These are phyloP conservation scores for Trimorus sp. DNA, from an alignment of 2,888 invertebrate genomes.

Conservation along the genomic window DNA sequence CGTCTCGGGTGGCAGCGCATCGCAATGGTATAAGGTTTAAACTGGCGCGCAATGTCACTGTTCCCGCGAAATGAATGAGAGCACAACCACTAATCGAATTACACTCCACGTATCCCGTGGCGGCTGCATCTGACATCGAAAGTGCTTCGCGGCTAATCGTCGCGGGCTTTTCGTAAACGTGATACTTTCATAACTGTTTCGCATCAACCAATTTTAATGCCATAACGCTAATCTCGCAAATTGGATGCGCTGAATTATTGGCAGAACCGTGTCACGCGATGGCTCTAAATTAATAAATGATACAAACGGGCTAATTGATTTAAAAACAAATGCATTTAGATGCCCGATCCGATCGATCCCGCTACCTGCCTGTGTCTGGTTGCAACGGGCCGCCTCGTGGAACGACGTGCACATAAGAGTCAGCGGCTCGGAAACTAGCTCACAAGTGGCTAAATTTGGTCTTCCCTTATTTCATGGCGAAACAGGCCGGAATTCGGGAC, in stretches of 20 bases:
- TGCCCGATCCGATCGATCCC: too few species aligned
- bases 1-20: not conserved
- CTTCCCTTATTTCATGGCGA: too few species aligned
- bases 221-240: constrained; percentile 37
- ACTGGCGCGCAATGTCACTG: constrained; percentile 61
- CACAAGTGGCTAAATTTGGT: too few species aligned
- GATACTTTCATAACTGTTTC: constrained; percentile 29
- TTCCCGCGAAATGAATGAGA: constrained; percentile 63
- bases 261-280: not conserved
- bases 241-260: constrained; percentile 24
- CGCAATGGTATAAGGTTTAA: constrained; percentile 42
- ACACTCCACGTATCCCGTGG: constrained; percentile 59
- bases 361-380: too few species aligned
- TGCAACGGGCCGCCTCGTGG: not conserved
- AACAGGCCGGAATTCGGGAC: too few species aligned
- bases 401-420: not conserved
- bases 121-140: constrained; percentile 51
- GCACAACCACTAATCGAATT: constrained; percentile 63
- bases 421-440: too few species aligned
- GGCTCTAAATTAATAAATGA: too few species aligned
- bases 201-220: constrained; percentile 39
- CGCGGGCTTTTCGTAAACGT: constrained; percentile 50
- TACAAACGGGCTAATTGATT: too few species aligned
- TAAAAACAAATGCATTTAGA: too few species aligned
- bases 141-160: constrained; percentile 54